Base-by-base conservation (phyloP, 2,797 vertebrate genomes). In the Platalea minor region DNA sequence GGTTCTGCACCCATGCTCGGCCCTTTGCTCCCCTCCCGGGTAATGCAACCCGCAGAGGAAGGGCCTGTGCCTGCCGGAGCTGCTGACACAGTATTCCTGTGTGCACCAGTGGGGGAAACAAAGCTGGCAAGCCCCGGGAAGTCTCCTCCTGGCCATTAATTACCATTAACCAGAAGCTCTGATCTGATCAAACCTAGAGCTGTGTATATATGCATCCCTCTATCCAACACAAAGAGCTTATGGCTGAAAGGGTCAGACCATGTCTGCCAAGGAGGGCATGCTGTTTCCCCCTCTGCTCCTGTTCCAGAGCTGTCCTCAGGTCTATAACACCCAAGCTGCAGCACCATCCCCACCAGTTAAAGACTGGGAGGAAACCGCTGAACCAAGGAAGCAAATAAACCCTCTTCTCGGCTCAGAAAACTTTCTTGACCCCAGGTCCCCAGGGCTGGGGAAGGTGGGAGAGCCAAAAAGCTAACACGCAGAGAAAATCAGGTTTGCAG, bases 301-400 rank as follows among this genome's bases (percentile, higher is more conserved):
- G 16, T 11, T 46, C 73, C 86, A 91, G 65, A 78, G 31, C 50
- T 0, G 0, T 45, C 39, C n/a, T 61, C 43, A 8, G 39, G 16
- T 56, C 41, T 4, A 0, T 6, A 41, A 24, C 33, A 48, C 28
- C 31, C 0, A 0, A 46, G 56, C n/a, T 56, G 51, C 79, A 90
- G 73, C 76, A 77, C 65, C 41, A 29, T 12, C 23, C 73, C n/a
- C 63, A 61, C 43, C 54, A 65, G 41, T 16, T 41, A 61, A 67
- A 85, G 33, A 28, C 6, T 23, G 31, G 11, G 37, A 85, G 48
- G 33, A 93, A 94, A 85, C 28, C 48, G 70, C 26, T 24, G 56
- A 59, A 10, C 25, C 20, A 59, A 24, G 57, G 64, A 76, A 80
- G 48, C 13, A 76, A 93, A 77, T n/a, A 29, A 11, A 56, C 28